Conservation (phyloP, 2,113 vertebrate species). For the Garra rufa region DNA sequence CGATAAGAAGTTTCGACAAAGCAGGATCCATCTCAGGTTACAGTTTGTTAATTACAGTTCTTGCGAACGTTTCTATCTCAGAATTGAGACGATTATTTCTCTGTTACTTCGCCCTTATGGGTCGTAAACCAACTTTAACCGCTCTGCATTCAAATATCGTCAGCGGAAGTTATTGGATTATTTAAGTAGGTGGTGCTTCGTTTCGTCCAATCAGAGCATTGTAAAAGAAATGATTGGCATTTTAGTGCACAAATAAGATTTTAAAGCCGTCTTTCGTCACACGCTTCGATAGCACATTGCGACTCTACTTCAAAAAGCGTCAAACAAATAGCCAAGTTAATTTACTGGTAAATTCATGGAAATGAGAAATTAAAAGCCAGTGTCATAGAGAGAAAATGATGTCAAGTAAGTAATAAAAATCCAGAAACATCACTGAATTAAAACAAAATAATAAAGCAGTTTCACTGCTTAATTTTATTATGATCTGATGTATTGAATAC, state of each 20-base stretch:
- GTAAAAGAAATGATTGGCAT: conserved; percentile 21
- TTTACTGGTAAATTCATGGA: not conserved
- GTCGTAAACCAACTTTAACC: conserved; percentile 42
- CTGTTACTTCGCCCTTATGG: no score
- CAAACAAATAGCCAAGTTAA: not conserved
- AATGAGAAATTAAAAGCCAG: not conserved
- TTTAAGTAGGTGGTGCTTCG: not conserved
- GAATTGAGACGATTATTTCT: not conserved
- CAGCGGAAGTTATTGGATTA: conserved; percentile 52
- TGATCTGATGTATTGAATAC: not conserved
- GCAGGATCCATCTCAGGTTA: conserved; percentile 42
- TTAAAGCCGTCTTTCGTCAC: not conserved
- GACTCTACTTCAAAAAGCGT: not conserved
- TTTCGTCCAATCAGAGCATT: not conserved
- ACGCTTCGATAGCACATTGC: not conserved
- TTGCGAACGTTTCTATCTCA: not conserved
- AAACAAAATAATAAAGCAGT: not conserved
- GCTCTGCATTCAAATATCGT: conserved; percentile 59
- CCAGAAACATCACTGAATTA: not conserved
- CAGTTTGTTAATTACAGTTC: not conserved
- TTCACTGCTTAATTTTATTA: not conserved
- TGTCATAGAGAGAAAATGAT: not conserved
- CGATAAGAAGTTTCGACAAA: conserved; percentile 38
- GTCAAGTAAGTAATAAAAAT: not conserved
- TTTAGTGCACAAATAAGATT: not conserved